Conservation (phyloP, 2,888 invertebrate species). For the Linnaemya tessellans region DNA sequence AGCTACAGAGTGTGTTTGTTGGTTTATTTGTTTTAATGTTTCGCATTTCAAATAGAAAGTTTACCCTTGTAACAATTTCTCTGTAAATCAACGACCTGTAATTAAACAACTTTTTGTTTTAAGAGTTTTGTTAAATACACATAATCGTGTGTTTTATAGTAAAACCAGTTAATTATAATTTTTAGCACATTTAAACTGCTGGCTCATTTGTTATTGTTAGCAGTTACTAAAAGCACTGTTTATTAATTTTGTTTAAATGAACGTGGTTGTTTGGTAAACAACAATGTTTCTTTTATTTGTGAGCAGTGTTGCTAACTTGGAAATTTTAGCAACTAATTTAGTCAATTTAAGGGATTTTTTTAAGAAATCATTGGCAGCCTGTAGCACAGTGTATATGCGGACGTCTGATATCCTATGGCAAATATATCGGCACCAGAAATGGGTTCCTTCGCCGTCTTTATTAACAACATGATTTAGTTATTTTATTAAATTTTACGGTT, state of each 20-base stretch:
- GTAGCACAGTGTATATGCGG: no score
- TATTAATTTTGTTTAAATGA: background rate
- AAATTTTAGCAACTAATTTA: no score
- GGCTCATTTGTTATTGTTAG: background rate
- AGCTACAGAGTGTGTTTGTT: background rate
- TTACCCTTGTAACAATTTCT: constrained; percentile 71
- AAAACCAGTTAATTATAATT: constrained; percentile 39
- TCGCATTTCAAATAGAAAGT: constrained; percentile 65
- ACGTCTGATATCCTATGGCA: no score
- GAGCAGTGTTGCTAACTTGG: no score
- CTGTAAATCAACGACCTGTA: constrained; percentile 64
- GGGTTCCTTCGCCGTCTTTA: no score
- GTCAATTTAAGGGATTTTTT: no score
- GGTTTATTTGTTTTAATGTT: background rate
- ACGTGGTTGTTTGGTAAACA: background rate
- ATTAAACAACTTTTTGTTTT: constrained; percentile 47
- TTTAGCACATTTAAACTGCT: constrained; percentile 5
- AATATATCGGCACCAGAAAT: no score
- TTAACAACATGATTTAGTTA: background rate
- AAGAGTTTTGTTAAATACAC: background rate
- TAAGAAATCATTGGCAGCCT: no score
- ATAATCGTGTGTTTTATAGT: constrained; percentile 9
- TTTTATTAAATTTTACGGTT: background rate
- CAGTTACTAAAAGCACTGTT: background rate
- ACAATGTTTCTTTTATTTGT: background rate